Evolutionary conservation across 1,140 invertebrate species (phyloP).

Genomic region (Trichonephila clavata): DNA sequence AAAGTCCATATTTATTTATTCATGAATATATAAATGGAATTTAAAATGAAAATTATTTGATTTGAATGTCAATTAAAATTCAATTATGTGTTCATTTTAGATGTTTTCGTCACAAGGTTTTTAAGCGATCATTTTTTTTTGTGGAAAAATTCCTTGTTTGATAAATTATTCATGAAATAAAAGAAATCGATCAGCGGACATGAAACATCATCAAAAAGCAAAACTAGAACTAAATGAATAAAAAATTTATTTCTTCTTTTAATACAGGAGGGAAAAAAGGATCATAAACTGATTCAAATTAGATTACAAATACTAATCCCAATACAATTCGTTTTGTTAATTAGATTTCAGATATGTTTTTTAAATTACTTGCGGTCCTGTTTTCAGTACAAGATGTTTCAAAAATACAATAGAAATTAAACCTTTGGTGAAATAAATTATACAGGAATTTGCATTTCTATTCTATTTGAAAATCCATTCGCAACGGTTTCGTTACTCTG

Average conservation of each 20-base stretch:
- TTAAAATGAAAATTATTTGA: too few species aligned
- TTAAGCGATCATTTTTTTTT: too few species aligned
- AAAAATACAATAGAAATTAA: not conserved
- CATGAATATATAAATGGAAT: too few species aligned
- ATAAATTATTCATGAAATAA: too few species aligned
- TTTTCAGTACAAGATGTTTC: not conserved
- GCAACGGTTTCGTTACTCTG: not conserved
- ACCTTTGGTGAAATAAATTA: not conserved
- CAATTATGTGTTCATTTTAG: too few species aligned
- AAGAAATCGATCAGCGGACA: too few species aligned
- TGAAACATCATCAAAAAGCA: too few species aligned
- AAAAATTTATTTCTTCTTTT: not conserved
- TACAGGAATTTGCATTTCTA: not conserved
- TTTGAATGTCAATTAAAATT: too few species aligned
- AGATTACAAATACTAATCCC: not conserved
- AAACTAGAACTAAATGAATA: not conserved
- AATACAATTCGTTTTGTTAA: not conserved
- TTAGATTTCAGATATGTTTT: not conserved
- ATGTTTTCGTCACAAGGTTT: too few species aligned
- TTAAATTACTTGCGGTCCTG: not conserved
- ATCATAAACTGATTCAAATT: conserved; percentile 8
- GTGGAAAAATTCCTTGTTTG: too few species aligned
- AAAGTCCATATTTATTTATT: too few species aligned
- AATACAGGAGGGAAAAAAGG: not conserved
- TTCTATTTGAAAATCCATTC: not conserved